Percentiles rank a stretch among this genome's conserved stretches.
Conservation (phyloP, 2,113 vertebrate genomes). For the Ceuthmochares aereus region DNA sequence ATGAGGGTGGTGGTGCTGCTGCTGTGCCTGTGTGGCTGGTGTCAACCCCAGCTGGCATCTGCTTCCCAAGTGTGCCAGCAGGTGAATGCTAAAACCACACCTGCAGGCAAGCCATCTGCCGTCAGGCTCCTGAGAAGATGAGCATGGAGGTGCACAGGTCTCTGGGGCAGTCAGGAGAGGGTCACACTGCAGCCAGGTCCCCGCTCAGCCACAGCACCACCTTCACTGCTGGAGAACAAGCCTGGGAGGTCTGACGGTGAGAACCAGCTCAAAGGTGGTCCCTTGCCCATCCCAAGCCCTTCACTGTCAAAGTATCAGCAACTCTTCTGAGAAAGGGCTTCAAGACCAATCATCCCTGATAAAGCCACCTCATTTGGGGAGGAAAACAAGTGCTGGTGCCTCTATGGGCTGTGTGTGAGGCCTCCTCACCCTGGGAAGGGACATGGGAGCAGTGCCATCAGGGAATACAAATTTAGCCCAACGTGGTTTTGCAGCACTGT, state of each 20-base stretch:
- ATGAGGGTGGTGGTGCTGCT: neutral
- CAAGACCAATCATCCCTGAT: neutral
- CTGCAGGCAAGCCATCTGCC: neutral
- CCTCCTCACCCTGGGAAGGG: neutral
- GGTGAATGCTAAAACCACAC: neutral
- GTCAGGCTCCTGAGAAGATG: neutral
- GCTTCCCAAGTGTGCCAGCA: neutral
- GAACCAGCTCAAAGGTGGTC: neutral
- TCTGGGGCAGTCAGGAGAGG: too few relatives aligned
- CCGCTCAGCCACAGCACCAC: neutral
- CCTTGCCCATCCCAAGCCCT: neutral
- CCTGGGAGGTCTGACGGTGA: neutral
- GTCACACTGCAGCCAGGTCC: rapidly evolving
- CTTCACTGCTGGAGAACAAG: neutral
- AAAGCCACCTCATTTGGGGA: neutral
- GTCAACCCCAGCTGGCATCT: neutral
- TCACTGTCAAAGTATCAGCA: neutral
- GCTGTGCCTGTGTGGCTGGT: rapidly evolving
- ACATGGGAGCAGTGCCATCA: neutral
- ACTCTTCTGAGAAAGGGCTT: neutral
- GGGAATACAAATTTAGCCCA: neutral
- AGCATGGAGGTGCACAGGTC: neutral
- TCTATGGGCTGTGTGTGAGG: neutral
- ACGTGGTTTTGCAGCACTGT: neutral
- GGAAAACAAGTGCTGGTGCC: neutral